Conservation (phyloP, 2,113 vertebrate genomes). For the Arothron firmamentum region DNA sequence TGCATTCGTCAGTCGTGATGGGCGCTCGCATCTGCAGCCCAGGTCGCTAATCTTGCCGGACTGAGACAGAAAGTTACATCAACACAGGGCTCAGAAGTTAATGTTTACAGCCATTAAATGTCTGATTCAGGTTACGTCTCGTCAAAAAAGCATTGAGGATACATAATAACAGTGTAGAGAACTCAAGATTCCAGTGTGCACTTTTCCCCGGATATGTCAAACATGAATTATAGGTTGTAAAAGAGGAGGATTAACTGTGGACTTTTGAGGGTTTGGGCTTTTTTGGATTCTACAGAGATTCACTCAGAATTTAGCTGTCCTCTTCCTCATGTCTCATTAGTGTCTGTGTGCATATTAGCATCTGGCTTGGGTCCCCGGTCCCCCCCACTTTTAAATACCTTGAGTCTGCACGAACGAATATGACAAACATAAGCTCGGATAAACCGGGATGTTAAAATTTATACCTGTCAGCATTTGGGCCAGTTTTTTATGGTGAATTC, state of each 20-base stretch:
- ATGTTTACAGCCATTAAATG: constrained; percentile 50
- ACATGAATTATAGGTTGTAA: constrained; percentile 66
- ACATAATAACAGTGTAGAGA: constrained; percentile 55
- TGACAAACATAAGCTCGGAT: constrained; percentile 46
- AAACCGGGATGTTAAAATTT: constrained; percentile 48
- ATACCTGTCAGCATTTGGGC: constrained; percentile 48
- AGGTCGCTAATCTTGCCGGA: no score
- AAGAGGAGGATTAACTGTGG: constrained; percentile 48
- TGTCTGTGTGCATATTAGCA: constrained; percentile 37
- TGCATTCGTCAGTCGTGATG: constrained; percentile 19
- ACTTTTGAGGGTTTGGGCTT: constrained; percentile 36
- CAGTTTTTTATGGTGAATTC: constrained; percentile 35
- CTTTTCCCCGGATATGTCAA: constrained; percentile 63
- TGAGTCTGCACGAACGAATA: constrained; percentile 61
- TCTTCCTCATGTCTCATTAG: constrained; percentile 32
- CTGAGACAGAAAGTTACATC: constrained; percentile 25
- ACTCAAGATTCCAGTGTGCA: constrained; percentile 43
- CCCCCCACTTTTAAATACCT: constrained; percentile 37
- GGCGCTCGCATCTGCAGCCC: not conserved
- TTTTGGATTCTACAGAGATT: constrained; percentile 36
- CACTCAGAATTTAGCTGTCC: constrained; percentile 13
- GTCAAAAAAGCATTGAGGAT: constrained; percentile 39
- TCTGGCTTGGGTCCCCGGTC: constrained; percentile 22
- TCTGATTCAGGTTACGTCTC: constrained; percentile 39
- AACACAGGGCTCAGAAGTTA: constrained; percentile 39